Evolutionary conservation across 1,140 invertebrate species (phyloP).

Genomic region (Chionoecetes opilio): DNA sequence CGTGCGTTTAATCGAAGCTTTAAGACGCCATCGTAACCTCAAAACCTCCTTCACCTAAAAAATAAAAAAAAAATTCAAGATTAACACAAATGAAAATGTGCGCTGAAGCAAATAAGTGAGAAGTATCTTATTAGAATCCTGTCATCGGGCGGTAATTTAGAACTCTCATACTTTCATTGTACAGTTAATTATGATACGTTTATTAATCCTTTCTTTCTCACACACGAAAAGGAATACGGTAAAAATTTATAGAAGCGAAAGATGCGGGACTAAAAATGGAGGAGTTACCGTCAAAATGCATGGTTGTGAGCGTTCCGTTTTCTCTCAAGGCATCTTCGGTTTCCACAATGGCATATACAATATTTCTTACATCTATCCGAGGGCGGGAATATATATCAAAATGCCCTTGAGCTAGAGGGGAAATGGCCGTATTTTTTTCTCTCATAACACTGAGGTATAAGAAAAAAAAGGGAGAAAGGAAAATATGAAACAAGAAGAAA

Average conservation of each 20-base stretch:
- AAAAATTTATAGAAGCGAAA: too few relatives aligned
- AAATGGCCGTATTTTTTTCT: not conserved
- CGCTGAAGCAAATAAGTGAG: too few relatives aligned
- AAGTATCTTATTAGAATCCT: too few relatives aligned
- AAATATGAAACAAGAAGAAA: not conserved
- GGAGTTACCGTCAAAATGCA: not conserved
- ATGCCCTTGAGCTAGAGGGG: not conserved
- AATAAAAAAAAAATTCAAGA: too few relatives aligned
- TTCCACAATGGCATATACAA: not conserved
- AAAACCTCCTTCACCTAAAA: too few relatives aligned
- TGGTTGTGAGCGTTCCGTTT: not conserved
- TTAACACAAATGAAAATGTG: too few relatives aligned
- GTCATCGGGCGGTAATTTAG: too few relatives aligned
- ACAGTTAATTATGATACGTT: too few relatives aligned
- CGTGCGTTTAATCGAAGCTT: too few relatives aligned
- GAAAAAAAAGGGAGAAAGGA: not conserved
- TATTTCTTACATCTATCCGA: not conserved
- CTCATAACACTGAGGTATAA: not conserved
- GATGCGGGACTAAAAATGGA: not conserved
- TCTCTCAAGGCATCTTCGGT: not conserved
- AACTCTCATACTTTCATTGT: too few relatives aligned
- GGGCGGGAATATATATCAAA: not conserved
- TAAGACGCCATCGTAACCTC: too few relatives aligned
- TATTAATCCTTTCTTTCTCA: not conserved
- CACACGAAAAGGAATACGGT: not conserved